Evolutionary conservation across 2,113 vertebrate species (phyloP).

Genomic region (Zapornia atra): DNA sequence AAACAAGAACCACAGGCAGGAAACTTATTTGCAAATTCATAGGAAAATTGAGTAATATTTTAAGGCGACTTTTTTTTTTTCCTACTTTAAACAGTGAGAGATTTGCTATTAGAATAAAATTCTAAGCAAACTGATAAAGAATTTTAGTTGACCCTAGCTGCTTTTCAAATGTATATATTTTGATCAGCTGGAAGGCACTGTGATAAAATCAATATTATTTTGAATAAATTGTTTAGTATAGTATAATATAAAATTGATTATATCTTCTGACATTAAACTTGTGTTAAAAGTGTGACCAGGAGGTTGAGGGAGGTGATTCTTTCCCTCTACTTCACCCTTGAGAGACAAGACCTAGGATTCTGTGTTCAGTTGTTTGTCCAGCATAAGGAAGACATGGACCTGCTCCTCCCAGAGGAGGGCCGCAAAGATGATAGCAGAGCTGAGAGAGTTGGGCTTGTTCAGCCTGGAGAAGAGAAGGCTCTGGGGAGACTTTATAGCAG

Average conservation of each 20-base stretch:
- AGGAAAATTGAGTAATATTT: neutral
- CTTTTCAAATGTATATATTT: neutral
- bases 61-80: neutral
- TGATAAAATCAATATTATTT: neutral
- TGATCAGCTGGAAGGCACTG: neutral
- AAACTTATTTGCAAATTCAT: neutral
- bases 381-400: neutral
- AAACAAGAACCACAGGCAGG: neutral
- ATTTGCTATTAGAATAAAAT: neutral
- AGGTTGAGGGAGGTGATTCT: neutral
- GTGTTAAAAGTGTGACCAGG: neutral
- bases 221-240: neutral
- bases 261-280: neutral
- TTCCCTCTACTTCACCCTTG: accelerated
- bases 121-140: neutral
- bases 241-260: neutral
- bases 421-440: accelerated
- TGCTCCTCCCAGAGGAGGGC: neutral
- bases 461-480: neutral
- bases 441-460: neutral
- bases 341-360: neutral
- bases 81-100: neutral
- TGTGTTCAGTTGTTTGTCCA: neutral
- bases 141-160: neutral
- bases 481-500: accelerated